Evolutionary conservation across 2,113 vertebrate genomes (phyloP).

Genomic region (Proterorhinus semilunaris): DNA sequence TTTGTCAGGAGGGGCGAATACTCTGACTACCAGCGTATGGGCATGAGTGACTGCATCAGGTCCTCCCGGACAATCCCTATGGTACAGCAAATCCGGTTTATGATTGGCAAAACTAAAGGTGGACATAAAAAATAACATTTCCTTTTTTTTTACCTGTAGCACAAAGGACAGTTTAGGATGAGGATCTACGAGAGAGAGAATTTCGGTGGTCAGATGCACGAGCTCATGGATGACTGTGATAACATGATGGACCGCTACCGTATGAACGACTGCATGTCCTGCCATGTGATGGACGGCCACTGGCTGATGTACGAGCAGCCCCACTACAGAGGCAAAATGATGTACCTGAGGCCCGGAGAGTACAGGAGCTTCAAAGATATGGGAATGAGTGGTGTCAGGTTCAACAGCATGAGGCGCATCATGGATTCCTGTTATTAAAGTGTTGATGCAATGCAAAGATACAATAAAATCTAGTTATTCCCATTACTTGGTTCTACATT

Average conservation of each 20-base stretch:
- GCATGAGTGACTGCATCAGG: conserved; percentile 73
- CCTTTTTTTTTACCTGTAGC: conserved; percentile 48
- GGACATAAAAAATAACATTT: background rate
- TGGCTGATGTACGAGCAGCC: conserved; percentile 80
- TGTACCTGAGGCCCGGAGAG: conserved; percentile 77
- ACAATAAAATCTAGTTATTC: conserved; percentile 51
- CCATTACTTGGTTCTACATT: conserved; percentile 11
- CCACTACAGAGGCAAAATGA: conserved; percentile 73
- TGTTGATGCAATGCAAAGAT: conserved; percentile 19
- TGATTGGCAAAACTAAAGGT: background rate
- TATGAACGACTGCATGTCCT: conserved; percentile 74
- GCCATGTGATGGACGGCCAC: conserved; percentile 79
- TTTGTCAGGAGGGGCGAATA: conserved; percentile 74
- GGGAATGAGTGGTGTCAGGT: conserved; percentile 42
- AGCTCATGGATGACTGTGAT: conserved; percentile 76
- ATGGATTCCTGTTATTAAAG: conserved; percentile 70
- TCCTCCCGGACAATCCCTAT: conserved; percentile 77
- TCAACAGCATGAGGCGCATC: conserved; percentile 74
- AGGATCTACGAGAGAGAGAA: conserved; percentile 77
- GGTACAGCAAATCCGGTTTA: conserved; percentile 49
- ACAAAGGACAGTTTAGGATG: conserved; percentile 74
- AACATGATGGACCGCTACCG: conserved; percentile 71
- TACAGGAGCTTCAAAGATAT: conserved; percentile 72
- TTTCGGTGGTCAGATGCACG: conserved; percentile 65
- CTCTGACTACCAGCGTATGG: conserved; percentile 74